Evolutionary conservation across 2,888 invertebrate species (phyloP).

Genomic region (Amphipyra tragopoginis): DNA sequence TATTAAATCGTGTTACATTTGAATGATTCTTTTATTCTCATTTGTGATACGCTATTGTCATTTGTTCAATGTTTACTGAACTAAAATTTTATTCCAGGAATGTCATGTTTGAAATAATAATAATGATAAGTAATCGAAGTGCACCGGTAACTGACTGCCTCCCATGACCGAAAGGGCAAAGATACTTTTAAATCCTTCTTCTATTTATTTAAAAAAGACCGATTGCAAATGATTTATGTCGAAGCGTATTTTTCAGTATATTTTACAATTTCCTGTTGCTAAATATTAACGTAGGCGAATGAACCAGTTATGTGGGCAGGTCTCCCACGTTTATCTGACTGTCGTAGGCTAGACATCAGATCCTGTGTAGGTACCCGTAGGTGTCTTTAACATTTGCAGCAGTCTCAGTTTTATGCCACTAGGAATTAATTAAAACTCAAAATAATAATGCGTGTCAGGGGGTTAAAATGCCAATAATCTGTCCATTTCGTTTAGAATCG

Average conservation of each 20-base stretch:
- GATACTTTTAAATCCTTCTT: not conserved
- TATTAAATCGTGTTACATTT: conserved; percentile 42
- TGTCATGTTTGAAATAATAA: not conserved
- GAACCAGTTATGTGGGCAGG: not conserved
- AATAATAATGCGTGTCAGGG: too few species aligned
- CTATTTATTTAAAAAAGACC: not conserved
- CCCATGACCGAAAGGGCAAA: not conserved
- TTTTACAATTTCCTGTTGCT: too few species aligned
- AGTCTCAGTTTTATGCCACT: not conserved
- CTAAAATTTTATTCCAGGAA: conserved; percentile 1
- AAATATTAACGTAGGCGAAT: conserved; percentile 2
- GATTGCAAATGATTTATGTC: too few species aligned
- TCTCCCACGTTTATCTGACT: conserved; percentile 20
- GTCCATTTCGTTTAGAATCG: too few species aligned
- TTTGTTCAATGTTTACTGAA: conserved; percentile 15
- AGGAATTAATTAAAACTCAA: not conserved
- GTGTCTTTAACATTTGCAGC: conserved; percentile 4
- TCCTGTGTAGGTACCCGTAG: not conserved
- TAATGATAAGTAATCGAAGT: not conserved
- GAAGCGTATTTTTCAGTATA: too few species aligned
- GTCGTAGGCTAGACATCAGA: conserved; percentile 9
- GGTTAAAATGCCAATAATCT: too few species aligned
- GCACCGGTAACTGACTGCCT: not conserved
- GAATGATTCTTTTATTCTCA: conserved; percentile 36
- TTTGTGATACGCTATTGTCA: conserved; percentile 25